Base-by-base conservation (phyloP, 2,113 vertebrate genomes). In the Stomatorhinus ivindoensis region DNA sequence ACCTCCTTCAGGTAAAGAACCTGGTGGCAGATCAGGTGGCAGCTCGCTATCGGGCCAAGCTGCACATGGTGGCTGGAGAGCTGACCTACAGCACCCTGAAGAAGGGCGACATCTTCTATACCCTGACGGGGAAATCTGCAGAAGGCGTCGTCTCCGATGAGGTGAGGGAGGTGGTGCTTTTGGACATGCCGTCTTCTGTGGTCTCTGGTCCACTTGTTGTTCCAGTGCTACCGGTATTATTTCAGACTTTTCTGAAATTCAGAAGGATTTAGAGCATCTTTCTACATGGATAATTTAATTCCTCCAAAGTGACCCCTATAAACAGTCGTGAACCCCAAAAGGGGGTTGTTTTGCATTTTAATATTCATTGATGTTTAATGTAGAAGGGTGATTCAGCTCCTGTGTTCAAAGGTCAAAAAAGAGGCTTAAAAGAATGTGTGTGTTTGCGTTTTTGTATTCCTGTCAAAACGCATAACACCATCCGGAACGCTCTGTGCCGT, bases 61-160 rank as follows among this genome's bases (percentile, higher is more conserved):
- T 99, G 58, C 98, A 99, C 91, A 91, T 98, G 92, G 96, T 97
- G 61, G 96, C 97, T 0, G 97, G 97, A 11, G 95, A 96, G 48
- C 91, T 98, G 93, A 92, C 92, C 15, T 93, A 91, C 0, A 94
- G 95, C n/a, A 90, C 5, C 1, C 93, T 99, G 94, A 97, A 95
- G 88, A 93, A 83, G 39, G 95, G 90, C 0, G 87, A 94, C 10
- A 53, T 93, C 5, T 96, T 97, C 93, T 97, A 98, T 83, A 98
- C 97, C 2, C 90, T 99, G 92, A 97, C 97, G 0, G 98, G 98
- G 44, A 97, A 95, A 91, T 89, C 96, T 0, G 97, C 94, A 17
- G 96, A 97, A 90, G 90, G 95, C 4, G 94, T 96, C 91, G 94
- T 69, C 0, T 92, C 90, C 11, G 96, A 96, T 53, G 93, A 93